A percentile compares a stretch with the other conserved stretches of the same genome.
These are phyloP conservation scores for Biston betularia DNA, from an alignment of 2,888 invertebrate species.

Conservation along the genomic window DNA sequence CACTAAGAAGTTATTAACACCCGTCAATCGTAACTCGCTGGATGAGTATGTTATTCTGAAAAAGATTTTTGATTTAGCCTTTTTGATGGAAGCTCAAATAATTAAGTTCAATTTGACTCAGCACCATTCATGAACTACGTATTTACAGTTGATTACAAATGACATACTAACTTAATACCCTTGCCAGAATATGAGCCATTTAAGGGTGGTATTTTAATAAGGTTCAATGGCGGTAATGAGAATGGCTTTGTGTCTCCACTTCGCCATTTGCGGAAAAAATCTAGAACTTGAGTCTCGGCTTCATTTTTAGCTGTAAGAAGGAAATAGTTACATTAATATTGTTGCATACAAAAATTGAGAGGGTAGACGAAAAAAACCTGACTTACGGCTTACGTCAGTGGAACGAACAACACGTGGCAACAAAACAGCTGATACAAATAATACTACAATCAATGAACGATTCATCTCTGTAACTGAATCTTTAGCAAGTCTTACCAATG, in stretches of 20 bases:
- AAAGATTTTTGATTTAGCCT: not conserved
- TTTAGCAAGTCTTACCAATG: not conserved
- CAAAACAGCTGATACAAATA: constrained; percentile 5
- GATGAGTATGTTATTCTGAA: constrained; percentile 54
- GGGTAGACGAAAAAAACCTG: constrained; percentile 1
- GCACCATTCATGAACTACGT: too few species aligned
- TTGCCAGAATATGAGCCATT: constrained; percentile 50
- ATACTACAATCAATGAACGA: not conserved
- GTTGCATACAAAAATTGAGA: not conserved
- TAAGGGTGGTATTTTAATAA: constrained; percentile 42
- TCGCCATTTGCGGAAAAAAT: constrained; percentile 50
- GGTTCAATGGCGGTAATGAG: constrained; percentile 43
- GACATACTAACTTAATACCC: constrained; percentile 48
- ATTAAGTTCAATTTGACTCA: not conserved
- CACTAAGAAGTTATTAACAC: constrained; percentile 55
- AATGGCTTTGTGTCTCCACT: constrained; percentile 38
- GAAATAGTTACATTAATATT: not conserved
- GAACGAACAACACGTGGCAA: constrained; percentile 12
- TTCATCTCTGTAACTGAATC: not conserved
- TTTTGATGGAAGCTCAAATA: too few species aligned
- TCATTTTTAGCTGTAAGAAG: constrained; percentile 45
- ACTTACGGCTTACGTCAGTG: constrained; percentile 48
- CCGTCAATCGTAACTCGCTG: constrained; percentile 52
- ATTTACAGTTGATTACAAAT: not conserved
- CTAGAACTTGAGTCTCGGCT: constrained; percentile 43